Base-by-base conservation (phyloP, 2,797 vertebrate genomes). In the Toxotes lorentzi region DNA sequence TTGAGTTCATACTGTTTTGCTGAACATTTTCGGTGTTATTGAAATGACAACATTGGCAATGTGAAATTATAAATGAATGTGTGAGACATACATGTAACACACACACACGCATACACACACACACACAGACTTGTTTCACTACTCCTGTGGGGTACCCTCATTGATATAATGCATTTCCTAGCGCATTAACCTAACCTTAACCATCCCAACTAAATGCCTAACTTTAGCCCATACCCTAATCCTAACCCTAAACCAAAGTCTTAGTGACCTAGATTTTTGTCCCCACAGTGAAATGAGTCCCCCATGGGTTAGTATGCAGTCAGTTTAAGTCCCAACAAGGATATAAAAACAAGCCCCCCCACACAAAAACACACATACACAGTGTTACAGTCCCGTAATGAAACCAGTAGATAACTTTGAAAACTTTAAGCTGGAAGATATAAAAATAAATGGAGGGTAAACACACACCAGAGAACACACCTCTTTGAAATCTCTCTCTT, bases 41-140 rank as follows among this genome's bases (percentile, higher is more conserved):
- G 24, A 53, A 21, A 23, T 75, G 78, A 78, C 23, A 70, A 78
- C 81, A 78, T 53, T 82, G 67, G 40, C 41, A 64, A 78, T 70
- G 30, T 66, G 14, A 66, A 67, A 34, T 73, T 32, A 34, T 66
- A 50, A 65, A 61, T 77, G 2, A 50, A 71, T 27, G 16, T 66
- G 45, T 47, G 32, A 43, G 16, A 2, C 21, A 35, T 13, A 45
- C 34, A 23, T 21, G 16, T 6, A 32, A n/a, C 47, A 21, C 58
- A 40, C 57, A 10, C 34, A 57, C 66, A 38, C 53, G 30, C 51
- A 34, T 65, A n/a, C 47, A 21, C 58, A 40, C 57, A 10, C 57
- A 50, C 60, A 61, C 35, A 68, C 57, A 68, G 27, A 27, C 27
- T 27, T 27, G 27, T 27, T 27, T 27, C 27, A 27, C 27, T 27